Base-by-base conservation (phyloP, 37 sponge, comb jelly and placozoan species). In the Chondrosia reniformis region DNA sequence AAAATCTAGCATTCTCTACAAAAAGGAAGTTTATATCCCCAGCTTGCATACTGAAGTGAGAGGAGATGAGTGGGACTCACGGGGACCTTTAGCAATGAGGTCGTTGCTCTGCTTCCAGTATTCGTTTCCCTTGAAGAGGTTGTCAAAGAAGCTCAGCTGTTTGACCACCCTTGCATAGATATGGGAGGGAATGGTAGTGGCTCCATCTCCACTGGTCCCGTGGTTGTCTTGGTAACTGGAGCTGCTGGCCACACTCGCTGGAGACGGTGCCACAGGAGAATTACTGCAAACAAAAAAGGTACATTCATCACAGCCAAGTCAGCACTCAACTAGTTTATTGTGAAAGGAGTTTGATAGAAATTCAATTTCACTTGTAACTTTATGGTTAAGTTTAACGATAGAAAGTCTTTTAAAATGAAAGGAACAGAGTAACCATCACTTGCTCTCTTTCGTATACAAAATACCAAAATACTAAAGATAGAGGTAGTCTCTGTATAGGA, bases 51-150 rank as follows among this genome's bases (percentile, higher is more conserved):
- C 54, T 49, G 54, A 12, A 17, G 54, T 49, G 17, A 19, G 15
- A 49, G 17, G 54, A 49, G 17, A 12, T 19, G 54, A 19, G 54
- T 17, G 17, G 17, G 19, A 32, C 66, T 64, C 8, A 64, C 66
- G 34, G 28, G 34, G 2, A 2, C 33, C 33, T n/a, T 32, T 32
- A 34, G 66, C 6, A 7, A 64, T 64, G 66, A 64, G 28, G 34
- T 64, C 66, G 33, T 64, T 64, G 66, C 66, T 64, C 4, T 33
- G 66, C 32, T 28, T 27, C 66, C 66, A 64, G 34, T 36, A 64
- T 28, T 64, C 66, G 7, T 17, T 64, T 32, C 66, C 33, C 66
- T 13, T 64, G 66, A 33, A 64, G 33, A 17, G 33, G 19, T 64
- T 32, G 3, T 64, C 66, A 64, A 64, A 64, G 3, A 64, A 2